Evolutionary conservation across 2,797 vertebrate species (phyloP).

Genomic region (Helostoma temminkii): DNA sequence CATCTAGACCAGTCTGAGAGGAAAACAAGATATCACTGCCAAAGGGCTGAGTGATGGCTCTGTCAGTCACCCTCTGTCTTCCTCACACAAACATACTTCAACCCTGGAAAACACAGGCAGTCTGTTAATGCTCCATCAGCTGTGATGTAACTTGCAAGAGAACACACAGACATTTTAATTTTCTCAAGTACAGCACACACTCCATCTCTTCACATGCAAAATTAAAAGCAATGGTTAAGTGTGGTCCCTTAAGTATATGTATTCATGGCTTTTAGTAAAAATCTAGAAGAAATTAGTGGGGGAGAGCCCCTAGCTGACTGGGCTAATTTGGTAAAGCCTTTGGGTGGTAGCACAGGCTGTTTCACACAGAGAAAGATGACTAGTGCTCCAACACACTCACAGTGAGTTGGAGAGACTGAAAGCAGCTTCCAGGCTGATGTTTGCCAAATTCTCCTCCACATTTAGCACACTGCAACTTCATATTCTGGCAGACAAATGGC

Average conservation of each 20-base stretch:
- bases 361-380: constrained; percentile 39
- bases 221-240: constrained; percentile 39
- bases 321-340: constrained; percentile 54
- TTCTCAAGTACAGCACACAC: constrained; percentile 37
- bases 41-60: constrained; percentile 79
- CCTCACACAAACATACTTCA: constrained; percentile 49
- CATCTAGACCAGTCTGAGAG: constrained; percentile 68
- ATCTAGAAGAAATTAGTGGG: constrained; percentile 43
- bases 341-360: constrained; percentile 32
- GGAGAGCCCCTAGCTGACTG: constrained; percentile 50
- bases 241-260: constrained; percentile 47
- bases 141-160: constrained; percentile 18
- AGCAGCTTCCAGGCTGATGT: constrained; percentile 30
- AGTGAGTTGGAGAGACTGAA: constrained; percentile 36
- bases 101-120: constrained; percentile 28
- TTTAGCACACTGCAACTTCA: constrained; percentile 12
- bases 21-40: constrained; percentile 83
- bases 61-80: constrained; percentile 56
- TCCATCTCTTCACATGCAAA: constrained; percentile 48
- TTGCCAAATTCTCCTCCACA: constrained; percentile 44
- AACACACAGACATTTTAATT: constrained; percentile 27
- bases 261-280: constrained; percentile 53
- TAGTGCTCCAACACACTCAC: constrained; percentile 25
- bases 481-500: constrained; percentile 21
- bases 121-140: constrained; percentile 30